phyloP scores from a whole-genome alignment of 2,888 invertebrate genomes.

The Scaptomyza flava region DNA sequence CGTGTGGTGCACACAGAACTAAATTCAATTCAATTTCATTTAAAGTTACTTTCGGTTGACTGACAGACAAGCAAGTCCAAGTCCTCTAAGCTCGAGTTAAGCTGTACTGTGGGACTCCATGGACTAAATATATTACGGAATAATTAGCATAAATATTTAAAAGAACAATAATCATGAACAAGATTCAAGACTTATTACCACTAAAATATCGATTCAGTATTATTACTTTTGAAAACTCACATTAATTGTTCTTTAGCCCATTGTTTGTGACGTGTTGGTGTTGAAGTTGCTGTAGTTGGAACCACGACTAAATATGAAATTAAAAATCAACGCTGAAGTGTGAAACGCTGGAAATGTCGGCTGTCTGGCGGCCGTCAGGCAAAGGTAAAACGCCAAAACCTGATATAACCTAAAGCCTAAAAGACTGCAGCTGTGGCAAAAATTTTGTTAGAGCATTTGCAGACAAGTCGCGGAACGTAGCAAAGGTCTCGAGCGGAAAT shows the following conservation, averaged over 20 bases:
- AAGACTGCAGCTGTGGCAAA: background rate
- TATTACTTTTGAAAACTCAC: background rate
- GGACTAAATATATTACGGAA: background rate
- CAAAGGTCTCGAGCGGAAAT: slow-evolving; percentile 71
- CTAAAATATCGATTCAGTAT: background rate
- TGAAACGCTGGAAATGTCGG: slow-evolving; percentile 68
- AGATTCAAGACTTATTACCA: no score
- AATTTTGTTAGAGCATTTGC: slow-evolving; percentile 46
- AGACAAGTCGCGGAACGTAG: slow-evolving; percentile 63
- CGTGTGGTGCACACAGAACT: slow-evolving; percentile 76
- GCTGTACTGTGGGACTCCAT: slow-evolving; percentile 40
- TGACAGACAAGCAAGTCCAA: slow-evolving; percentile 74
- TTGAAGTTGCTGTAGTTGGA: slow-evolving; percentile 40
- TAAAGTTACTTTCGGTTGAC: slow-evolving; percentile 76
- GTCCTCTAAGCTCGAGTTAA: slow-evolving; percentile 53
- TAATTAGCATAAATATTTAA: background rate
- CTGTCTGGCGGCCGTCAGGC: slow-evolving; percentile 43
- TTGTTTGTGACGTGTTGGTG: slow-evolving; percentile 35
- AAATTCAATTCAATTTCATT: slow-evolving; percentile 82
- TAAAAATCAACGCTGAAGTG: slow-evolving; percentile 79
- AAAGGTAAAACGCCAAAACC: slow-evolving; percentile 29
- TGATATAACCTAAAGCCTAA: background rate
- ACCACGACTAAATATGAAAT: slow-evolving; percentile 75
- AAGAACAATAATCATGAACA: no score
- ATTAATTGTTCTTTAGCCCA: slow-evolving; percentile 33